A percentile compares a stretch with the other conserved stretches of the same genome.
Evolutionary conservation across 2,113 vertebrate genomes (phyloP).

Genomic region (Sylvietta virens): DNA sequence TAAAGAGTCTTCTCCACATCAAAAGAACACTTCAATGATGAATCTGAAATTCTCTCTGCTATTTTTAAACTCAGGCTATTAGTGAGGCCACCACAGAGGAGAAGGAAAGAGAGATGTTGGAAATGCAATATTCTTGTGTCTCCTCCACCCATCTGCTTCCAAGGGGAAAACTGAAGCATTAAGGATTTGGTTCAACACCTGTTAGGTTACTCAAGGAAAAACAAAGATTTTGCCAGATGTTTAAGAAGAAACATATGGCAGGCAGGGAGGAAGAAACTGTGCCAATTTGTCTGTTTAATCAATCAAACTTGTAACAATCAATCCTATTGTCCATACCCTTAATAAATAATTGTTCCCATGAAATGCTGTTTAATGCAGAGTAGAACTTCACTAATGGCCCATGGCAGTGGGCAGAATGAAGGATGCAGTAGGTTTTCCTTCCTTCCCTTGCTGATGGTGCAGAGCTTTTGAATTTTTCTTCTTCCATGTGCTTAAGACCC

Average conservation of each 20-base stretch:
- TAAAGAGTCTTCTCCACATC: background rate
- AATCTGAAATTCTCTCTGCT: background rate
- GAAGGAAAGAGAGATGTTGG: background rate
- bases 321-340: constrained; percentile 39
- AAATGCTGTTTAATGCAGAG: background rate
- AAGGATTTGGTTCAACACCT: constrained; percentile 58
- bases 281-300: constrained; percentile 62
- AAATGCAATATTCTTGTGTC: background rate
- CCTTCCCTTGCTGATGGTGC: background rate
- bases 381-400: background rate
- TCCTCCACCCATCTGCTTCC: constrained; percentile 46
- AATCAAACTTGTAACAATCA: constrained; percentile 57
- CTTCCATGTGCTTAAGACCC: background rate
- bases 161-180: constrained; percentile 48
- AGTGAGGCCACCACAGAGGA: background rate
- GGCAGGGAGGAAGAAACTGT: constrained; percentile 28
- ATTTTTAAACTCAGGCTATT: background rate
- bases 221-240: constrained; percentile 54
- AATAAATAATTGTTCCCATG: constrained; percentile 10
- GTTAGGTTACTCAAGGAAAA: constrained; percentile 54
- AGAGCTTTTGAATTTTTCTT: background rate
- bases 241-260: constrained; percentile 67
- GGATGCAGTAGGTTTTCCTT: background rate
- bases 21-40: background rate
- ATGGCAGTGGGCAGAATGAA: background rate